These are phyloP conservation scores for Xestia sexstrigata DNA, from an alignment of 2,888 invertebrate species.

Conservation along the genomic window DNA sequence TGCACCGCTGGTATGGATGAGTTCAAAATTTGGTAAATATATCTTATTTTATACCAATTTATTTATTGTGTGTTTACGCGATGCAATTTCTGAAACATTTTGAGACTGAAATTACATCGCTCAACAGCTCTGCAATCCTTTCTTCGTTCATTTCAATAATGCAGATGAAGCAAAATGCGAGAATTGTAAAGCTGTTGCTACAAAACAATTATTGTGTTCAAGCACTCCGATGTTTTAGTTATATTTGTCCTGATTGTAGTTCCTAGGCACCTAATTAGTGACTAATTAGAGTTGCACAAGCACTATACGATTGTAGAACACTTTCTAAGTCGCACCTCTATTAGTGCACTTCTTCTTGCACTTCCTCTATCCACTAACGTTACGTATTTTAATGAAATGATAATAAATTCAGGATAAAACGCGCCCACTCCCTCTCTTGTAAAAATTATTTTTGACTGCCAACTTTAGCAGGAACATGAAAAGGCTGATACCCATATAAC, in stretches of 20 bases:
- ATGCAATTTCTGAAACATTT: constrained; percentile 69
- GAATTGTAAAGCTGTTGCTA: constrained; percentile 73
- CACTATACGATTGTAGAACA: constrained; percentile 74
- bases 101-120: constrained; percentile 72
- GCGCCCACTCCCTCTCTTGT: too few species aligned
- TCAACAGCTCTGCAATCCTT: constrained; percentile 72
- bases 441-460: constrained; percentile 24
- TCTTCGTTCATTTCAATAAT: constrained; percentile 70
- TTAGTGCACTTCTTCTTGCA: constrained; percentile 78
- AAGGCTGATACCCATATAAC: constrained; percentile 38
- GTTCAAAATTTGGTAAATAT: constrained; percentile 85
- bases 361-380: constrained; percentile 59
- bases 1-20: constrained; percentile 91
- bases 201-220: constrained; percentile 68
- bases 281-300: constrained; percentile 80
- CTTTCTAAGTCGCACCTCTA: constrained; percentile 74
- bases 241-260: constrained; percentile 63
- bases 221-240: constrained; percentile 67
- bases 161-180: constrained; percentile 63
- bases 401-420: constrained; percentile 19
- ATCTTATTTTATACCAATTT: constrained; percentile 67
- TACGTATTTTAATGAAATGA: constrained; percentile 41
- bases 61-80: constrained; percentile 60
- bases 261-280: constrained; percentile 66
- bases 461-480: constrained; percentile 29